phyloP scores from a whole-genome alignment of 2,113 vertebrate genomes.

The Australoheros scitulus region DNA sequence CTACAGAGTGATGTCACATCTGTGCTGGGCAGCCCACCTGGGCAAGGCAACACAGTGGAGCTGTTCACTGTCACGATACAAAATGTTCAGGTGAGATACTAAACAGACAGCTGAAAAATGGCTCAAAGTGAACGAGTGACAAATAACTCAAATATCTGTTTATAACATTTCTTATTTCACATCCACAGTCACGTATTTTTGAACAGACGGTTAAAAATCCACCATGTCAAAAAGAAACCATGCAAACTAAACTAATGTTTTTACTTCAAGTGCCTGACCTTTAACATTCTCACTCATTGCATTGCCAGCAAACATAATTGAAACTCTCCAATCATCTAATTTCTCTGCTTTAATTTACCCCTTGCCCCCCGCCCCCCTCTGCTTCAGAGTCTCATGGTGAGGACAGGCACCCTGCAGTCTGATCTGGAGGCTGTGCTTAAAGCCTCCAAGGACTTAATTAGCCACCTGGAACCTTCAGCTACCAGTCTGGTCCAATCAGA shows the following conservation, averaged over 20 bases:
- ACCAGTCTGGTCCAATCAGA: constrained; percentile 74
- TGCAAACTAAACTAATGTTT: too few relatives aligned
- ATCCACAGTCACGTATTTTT: neutral
- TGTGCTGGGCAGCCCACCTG: constrained; percentile 50
- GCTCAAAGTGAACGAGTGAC: too few relatives aligned
- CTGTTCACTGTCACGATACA: constrained; percentile 68
- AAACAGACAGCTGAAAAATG: too few relatives aligned
- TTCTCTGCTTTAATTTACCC: neutral
- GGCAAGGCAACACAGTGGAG: constrained; percentile 67
- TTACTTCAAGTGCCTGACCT: too few relatives aligned
- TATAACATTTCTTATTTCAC: neutral
- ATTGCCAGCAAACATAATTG: neutral
- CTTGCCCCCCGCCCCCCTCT: neutral
- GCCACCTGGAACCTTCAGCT: constrained; percentile 67
- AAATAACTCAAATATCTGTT: neutral
- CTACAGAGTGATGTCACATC: constrained; percentile 70
- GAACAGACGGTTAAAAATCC: neutral
- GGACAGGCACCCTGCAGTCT: constrained; percentile 68
- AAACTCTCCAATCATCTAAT: neutral
- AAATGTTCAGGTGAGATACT: constrained; percentile 76
- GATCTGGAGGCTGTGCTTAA: constrained; percentile 74
- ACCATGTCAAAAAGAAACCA: too few relatives aligned
- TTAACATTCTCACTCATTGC: too few relatives aligned
- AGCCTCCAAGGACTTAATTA: constrained; percentile 74
- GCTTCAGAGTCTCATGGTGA: constrained; percentile 78